A percentile compares a stretch with the other conserved stretches of the same genome.
phyloP scores from a whole-genome alignment of 2,113 vertebrate genomes.

The Excalfactoria chinensis region DNA sequence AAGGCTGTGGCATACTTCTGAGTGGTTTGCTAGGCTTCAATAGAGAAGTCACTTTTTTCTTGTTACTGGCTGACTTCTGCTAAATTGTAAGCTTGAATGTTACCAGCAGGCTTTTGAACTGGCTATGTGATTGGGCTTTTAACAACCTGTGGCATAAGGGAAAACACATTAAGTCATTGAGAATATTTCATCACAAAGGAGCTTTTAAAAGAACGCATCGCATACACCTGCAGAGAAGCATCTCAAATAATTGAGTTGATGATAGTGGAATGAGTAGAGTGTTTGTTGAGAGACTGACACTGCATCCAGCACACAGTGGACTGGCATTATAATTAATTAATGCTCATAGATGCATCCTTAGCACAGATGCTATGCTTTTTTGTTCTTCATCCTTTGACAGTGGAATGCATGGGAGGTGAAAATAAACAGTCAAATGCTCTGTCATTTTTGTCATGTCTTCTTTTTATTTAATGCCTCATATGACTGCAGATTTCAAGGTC shows the following conservation, averaged over 20 bases:
- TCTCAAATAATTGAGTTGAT: conserved; percentile 45
- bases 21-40: not conserved
- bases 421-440: conserved; percentile 35
- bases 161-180: conserved; percentile 6
- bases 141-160: conserved; percentile 2
- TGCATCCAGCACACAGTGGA: conserved; percentile 10
- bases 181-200: conserved; percentile 49
- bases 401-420: not conserved
- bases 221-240: conserved; percentile 24
- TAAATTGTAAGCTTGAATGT: not conserved
- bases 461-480: not conserved
- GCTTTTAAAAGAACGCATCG: not conserved
- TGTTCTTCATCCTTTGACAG: conserved; percentile 11
- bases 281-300: conserved; percentile 23
- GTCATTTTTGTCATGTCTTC: conserved; percentile 25
- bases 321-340: conserved; percentile 56
- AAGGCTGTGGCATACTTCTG: not conserved
- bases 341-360: conserved; percentile 17
- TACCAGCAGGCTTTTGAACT: not conserved
- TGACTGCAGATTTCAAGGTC: conserved; percentile 28
- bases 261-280: not conserved
- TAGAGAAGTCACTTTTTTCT: conserved; percentile 11
- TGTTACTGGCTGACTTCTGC: not conserved
- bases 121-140: not conserved
- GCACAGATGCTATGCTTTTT: conserved; percentile 20